phyloP scores from a whole-genome alignment of 2,797 vertebrate species.

The Pangasius larnaudii region DNA sequence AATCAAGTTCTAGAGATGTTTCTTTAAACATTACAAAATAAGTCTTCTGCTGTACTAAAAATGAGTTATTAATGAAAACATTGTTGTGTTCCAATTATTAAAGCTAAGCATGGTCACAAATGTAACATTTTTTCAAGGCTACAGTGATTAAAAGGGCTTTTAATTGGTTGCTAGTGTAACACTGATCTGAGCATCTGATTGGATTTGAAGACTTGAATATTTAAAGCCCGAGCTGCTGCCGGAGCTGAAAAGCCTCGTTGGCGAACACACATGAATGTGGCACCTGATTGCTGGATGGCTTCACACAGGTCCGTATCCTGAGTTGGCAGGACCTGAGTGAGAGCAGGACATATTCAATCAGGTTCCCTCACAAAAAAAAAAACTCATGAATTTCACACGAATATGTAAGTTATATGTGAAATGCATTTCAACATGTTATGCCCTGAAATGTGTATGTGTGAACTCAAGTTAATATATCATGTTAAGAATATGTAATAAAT shows the following conservation, averaged over 20 bases:
- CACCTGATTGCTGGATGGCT: constrained; percentile 37
- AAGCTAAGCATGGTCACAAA: background rate
- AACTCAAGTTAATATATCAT: background rate
- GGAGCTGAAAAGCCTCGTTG: constrained; percentile 51
- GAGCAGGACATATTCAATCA: background rate
- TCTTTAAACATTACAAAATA: background rate
- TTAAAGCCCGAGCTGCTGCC: background rate
- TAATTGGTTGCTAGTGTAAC: constrained; percentile 23
- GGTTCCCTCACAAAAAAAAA: background rate
- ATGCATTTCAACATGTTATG: background rate
- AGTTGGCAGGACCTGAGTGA: constrained; percentile 42
- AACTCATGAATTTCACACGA: background rate
- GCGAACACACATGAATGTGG: constrained; percentile 8
- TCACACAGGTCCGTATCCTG: constrained; percentile 41
- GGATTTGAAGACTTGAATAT: constrained; percentile 27
- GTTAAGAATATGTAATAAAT: background rate
- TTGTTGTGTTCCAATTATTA: background rate
- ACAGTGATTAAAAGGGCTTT: background rate
- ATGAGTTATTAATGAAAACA: background rate
- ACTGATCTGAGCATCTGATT: constrained; percentile 36
- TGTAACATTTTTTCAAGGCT: background rate
- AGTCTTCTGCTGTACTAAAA: background rate
- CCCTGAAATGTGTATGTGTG: background rate
- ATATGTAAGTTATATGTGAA: background rate
- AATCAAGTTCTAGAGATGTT: background rate